Conservation (phyloP, 1,140 invertebrate genomes). For the Chionoecetes opilio region DNA sequence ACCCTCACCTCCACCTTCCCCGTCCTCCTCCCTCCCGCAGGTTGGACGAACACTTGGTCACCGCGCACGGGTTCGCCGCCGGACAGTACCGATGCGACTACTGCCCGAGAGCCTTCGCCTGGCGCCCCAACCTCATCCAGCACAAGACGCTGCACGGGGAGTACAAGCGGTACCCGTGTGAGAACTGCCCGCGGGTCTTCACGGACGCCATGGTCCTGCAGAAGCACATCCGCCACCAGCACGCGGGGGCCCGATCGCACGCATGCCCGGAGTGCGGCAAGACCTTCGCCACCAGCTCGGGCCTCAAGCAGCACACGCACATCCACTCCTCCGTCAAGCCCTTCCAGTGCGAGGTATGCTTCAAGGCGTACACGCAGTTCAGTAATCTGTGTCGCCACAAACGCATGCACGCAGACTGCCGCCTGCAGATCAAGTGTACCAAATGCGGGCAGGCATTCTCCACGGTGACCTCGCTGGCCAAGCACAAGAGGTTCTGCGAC, state of each 20-base stretch:
- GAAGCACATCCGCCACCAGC: slow-evolving; percentile 96
- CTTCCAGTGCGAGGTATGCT: slow-evolving; percentile 95
- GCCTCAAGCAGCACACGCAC: slow-evolving; percentile 99
- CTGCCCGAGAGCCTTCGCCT: slow-evolving; percentile 92
- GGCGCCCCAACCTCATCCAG: slow-evolving; percentile 91
- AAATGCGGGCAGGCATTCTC: slow-evolving; percentile 97
- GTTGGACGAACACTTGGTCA: slow-evolving; percentile 91
- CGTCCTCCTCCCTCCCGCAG: slow-evolving; percentile 84
- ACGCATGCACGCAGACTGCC: slow-evolving; percentile 97
- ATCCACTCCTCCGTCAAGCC: slow-evolving; percentile 99
- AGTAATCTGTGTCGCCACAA: slow-evolving; percentile 99
- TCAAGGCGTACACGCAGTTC: slow-evolving; percentile 99
- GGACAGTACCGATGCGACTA: slow-evolving; percentile 93
- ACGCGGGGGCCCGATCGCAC: slow-evolving; percentile 96
- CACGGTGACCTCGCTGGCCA: slow-evolving; percentile 90
- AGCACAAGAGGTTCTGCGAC: slow-evolving; percentile 87
- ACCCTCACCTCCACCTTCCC: background rate
- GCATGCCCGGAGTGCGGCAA: slow-evolving; percentile 99
- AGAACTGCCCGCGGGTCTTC: slow-evolving; percentile 96
- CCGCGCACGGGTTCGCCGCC: slow-evolving; percentile 89
- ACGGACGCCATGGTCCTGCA: slow-evolving; percentile 98
- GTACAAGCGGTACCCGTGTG: slow-evolving; percentile 92
- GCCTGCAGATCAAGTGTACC: slow-evolving; percentile 94
- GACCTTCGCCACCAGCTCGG: slow-evolving; percentile 98
- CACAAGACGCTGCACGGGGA: slow-evolving; percentile 88